Evolutionary conservation across 2,888 invertebrate species (phyloP).

Genomic region (Belgica antarctica): DNA sequence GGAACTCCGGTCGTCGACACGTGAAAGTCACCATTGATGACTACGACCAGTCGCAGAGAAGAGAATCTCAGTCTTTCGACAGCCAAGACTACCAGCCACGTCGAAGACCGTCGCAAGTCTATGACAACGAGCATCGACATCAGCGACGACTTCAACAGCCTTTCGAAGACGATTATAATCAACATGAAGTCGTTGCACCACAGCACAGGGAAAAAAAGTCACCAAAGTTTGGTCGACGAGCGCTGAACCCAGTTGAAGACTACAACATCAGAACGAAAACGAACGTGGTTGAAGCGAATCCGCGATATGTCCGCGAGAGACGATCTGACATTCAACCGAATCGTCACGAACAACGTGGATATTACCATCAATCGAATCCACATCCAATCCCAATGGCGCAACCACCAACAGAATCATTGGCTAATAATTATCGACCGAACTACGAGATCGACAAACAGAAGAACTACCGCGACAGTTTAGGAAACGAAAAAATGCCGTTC

Average conservation of each 20-base stretch:
- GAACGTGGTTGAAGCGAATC: conserved; percentile 52
- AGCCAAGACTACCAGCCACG: neutral
- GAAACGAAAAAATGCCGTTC: conserved; percentile 17
- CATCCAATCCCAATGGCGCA: conserved; percentile 7
- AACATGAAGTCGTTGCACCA: neutral
- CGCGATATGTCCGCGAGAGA: conserved; percentile 48
- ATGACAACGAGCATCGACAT: too few relatives aligned
- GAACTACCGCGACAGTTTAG: conserved; percentile 23
- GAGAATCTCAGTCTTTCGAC: neutral
- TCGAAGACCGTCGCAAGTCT: too few relatives aligned
- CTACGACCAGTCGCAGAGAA: neutral
- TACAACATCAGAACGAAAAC: conserved; percentile 49
- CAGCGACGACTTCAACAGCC: too few relatives aligned
- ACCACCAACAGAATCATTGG: conserved; percentile 16
- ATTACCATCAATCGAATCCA: neutral
- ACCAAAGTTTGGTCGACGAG: conserved; percentile 52
- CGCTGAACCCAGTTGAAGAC: conserved; percentile 48
- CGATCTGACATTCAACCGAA: conserved; percentile 19
- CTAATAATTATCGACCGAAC: conserved; percentile 37
- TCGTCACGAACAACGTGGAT: conserved; percentile 21
- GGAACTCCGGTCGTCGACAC: conserved; percentile 17
- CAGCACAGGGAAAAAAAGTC: neutral
- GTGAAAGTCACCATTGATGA: conserved; percentile 12
- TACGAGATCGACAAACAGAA: conserved; percentile 38
- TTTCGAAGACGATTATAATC: neutral